Evolutionary conservation across 1,140 invertebrate genomes (phyloP).

Genomic region (Apocrypta bakeri): DNA sequence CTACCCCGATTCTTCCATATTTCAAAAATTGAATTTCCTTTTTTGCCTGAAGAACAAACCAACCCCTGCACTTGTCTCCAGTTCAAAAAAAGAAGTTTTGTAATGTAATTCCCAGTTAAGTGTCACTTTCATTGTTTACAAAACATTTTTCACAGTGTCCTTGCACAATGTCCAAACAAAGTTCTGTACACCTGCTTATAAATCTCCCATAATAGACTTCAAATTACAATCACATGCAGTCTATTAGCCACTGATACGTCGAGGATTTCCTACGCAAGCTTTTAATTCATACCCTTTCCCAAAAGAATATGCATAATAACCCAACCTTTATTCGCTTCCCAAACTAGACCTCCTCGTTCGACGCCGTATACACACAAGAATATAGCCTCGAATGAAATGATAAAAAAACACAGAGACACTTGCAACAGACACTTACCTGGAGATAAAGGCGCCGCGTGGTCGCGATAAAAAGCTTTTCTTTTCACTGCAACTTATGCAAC

Average conservation of each 20-base stretch:
- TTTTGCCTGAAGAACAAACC: too few species aligned
- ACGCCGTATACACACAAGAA: neutral
- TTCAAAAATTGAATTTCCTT: too few species aligned
- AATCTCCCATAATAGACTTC: too few species aligned
- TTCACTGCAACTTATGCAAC: neutral
- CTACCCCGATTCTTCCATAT: too few species aligned
- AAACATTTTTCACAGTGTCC: neutral
- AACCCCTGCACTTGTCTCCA: neutral
- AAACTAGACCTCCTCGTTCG: neutral
- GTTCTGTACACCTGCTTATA: too few species aligned
- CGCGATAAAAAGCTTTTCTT: neutral
- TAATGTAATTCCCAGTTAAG: neutral
- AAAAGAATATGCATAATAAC: too few species aligned
- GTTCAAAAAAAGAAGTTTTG: neutral
- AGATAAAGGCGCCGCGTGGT: neutral
- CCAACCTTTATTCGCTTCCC: neutral
- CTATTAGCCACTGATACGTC: too few species aligned
- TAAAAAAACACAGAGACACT: neutral
- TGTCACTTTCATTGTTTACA: neutral
- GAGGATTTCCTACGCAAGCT: too few species aligned
- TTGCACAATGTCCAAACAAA: neutral
- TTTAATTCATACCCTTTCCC: too few species aligned
- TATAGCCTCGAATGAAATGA: neutral
- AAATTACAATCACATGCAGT: too few species aligned
- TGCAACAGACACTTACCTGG: neutral